phyloP scores from a whole-genome alignment of 2,113 vertebrate species.

The Siniperca chuatsi region DNA sequence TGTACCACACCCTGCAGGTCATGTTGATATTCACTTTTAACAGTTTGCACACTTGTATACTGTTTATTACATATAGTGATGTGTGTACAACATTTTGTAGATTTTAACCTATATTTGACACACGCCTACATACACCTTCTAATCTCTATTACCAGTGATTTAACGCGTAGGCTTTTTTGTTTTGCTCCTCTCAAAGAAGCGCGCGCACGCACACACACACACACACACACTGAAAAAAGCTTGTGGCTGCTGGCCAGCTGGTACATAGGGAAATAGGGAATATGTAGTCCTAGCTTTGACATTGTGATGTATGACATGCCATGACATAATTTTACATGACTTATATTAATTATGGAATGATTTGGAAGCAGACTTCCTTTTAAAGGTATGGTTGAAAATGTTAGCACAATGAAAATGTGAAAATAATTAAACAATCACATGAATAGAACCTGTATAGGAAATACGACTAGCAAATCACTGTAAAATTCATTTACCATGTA shows the following conservation, averaged over 20 bases:
- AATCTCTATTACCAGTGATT: constrained; percentile 22
- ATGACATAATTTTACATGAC: constrained; percentile 14
- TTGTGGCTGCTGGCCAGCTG: constrained; percentile 38
- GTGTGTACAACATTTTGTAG: not conserved
- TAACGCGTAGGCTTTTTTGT: constrained; percentile 20
- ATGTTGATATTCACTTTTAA: constrained; percentile 14
- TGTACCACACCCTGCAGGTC: constrained; percentile 17
- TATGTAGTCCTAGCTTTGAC: constrained; percentile 17
- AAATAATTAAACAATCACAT: too few relatives aligned
- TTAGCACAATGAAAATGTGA: not conserved
- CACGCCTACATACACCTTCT: not conserved
- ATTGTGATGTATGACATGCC: constrained; percentile 35
- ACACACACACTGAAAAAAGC: constrained; percentile 6
- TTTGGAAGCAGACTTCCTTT: constrained; percentile 1
- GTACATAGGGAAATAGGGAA: constrained; percentile 5
- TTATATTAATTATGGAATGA: constrained; percentile 26
- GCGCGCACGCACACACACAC: too few relatives aligned
- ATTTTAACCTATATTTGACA: constrained; percentile 12
- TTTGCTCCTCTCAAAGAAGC: not conserved
- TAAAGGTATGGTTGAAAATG: not conserved
- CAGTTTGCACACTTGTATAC: not conserved
- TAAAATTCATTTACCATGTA: not conserved
- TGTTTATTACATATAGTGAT: not conserved
- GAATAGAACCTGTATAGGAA: too few relatives aligned
- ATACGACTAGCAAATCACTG: not conserved